Conservation (phyloP, 2,888 invertebrate genomes). For the Drosophila melanosoma region DNA sequence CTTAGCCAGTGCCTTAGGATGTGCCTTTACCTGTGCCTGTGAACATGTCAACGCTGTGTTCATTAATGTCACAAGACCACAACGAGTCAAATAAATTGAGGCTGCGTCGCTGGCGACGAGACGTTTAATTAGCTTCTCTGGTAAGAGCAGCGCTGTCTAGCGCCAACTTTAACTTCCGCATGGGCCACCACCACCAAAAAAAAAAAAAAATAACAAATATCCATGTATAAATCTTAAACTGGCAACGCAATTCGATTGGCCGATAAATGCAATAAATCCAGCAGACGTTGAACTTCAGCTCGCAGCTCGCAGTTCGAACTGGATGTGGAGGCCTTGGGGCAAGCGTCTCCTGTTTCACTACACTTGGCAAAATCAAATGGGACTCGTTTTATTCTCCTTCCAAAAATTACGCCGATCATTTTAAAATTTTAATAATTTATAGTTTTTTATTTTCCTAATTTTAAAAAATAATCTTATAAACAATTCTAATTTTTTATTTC, state of each 20-base stretch:
- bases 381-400: background rate
- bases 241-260: conserved; percentile 74
- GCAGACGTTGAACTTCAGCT: conserved; percentile 47
- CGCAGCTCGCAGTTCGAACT: background rate
- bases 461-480: background rate
- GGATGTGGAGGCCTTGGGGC: conserved; percentile 29
- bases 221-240: conserved; percentile 67
- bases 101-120: conserved; percentile 35
- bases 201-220: conserved; percentile 33
- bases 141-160: conserved; percentile 3
- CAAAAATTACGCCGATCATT: background rate
- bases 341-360: conserved; percentile 19
- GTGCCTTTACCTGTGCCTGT: conserved; percentile 34
- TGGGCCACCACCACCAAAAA: conserved; percentile 34
- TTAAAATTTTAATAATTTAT: background rate
- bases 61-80: conserved; percentile 73
- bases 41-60: conserved; percentile 75
- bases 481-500: background rate
- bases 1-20: background rate
- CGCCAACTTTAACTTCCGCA: conserved; percentile 61
- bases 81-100: conserved; percentile 76
- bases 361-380: background rate
- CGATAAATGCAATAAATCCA: conserved; percentile 77
- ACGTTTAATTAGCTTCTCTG: conserved; percentile 66
- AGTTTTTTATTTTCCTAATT: background rate